phyloP scores from a whole-genome alignment of 2,797 vertebrate species.

The Macropus fuliginosus region DNA sequence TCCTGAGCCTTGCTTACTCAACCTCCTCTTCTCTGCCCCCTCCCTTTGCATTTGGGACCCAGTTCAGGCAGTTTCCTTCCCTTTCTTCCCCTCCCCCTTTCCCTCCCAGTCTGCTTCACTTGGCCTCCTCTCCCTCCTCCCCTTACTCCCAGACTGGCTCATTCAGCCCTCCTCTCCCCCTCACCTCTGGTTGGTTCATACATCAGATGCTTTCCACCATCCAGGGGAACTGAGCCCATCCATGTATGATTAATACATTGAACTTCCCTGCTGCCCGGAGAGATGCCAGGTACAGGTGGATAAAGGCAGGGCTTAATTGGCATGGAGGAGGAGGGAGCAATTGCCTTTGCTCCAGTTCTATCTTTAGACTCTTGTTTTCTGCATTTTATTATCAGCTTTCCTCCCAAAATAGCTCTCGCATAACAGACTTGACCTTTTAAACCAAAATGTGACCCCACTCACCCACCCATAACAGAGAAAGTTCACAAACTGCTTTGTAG shows the following conservation, averaged over 20 bases:
- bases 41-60: slow-evolving; percentile 46
- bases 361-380: slow-evolving; percentile 62
- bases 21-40: slow-evolving; percentile 74
- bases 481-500: slow-evolving; percentile 66
- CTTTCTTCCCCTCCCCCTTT: not conserved
- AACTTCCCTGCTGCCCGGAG: slow-evolving; percentile 83
- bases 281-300: slow-evolving; percentile 85
- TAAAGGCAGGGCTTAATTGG: slow-evolving; percentile 83
- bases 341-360: slow-evolving; percentile 75
- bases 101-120: slow-evolving; percentile 78
- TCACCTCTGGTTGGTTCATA: slow-evolving; percentile 84
- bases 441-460: slow-evolving; percentile 67
- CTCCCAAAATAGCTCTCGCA: slow-evolving; percentile 76
- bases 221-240: slow-evolving; percentile 80
- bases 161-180: slow-evolving; percentile 25
- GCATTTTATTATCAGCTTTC: slow-evolving; percentile 74
- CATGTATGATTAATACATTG: slow-evolving; percentile 84
- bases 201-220: slow-evolving; percentile 84
- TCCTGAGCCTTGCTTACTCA: slow-evolving; percentile 81
- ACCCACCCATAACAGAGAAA: slow-evolving; percentile 67
- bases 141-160: slow-evolving; percentile 61
- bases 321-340: slow-evolving; percentile 69
- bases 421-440: slow-evolving; percentile 72
- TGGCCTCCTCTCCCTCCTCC: slow-evolving; percentile 72
- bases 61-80: not conserved